Base-by-base conservation (phyloP, 2,888 invertebrate species). In the Eupithecia subfuscata region DNA sequence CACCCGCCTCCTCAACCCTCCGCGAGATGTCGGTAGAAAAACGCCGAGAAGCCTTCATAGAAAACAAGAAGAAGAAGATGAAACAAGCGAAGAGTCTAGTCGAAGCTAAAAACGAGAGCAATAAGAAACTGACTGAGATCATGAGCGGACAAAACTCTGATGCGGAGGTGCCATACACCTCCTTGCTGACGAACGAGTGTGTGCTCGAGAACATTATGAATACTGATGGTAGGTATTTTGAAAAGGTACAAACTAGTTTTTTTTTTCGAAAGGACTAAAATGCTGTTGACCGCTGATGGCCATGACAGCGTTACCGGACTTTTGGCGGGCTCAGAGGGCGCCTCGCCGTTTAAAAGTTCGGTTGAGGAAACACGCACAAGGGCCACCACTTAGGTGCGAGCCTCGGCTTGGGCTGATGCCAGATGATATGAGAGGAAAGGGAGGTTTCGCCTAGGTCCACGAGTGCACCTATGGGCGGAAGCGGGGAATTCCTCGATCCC, bases 1-100 rank as follows among this genome's bases (percentile, higher is more conserved):
- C 96, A 1, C 96, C 96, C 1, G 91, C 95, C 1, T 93, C 94
- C 0, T 91, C 92, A 0, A 88, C 87, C 12, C 87, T 90, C n/a
- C 88, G 89, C 68, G 90, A 88, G 78, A 82, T 88, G 73, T 89
- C 88, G 0, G 86, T 88, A 4, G 89, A 90, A 30, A 91, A 90
- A 74, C 90, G 92, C 7, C 89, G 93, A 16, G 93, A 93, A 78
- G 92, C 90, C 0, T 93, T 94, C 80, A 88, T 92, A 52, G 92
- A 93, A 11, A 88, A 92, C 70, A 92, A 91, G 79, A 94, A 94
- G 81, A 86, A 88, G 45, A 90, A 90, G 86, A 89, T 91, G 91
- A 88, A 89, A 84, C 89, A 94, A 88, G 90, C 89, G 11, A 89
- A 91, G 79, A 90, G 90, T 79, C 84, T 94, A 67, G 83, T 92